Base-by-base conservation (phyloP, 1,140 invertebrate genomes). In the Onthophagus taurus region DNA sequence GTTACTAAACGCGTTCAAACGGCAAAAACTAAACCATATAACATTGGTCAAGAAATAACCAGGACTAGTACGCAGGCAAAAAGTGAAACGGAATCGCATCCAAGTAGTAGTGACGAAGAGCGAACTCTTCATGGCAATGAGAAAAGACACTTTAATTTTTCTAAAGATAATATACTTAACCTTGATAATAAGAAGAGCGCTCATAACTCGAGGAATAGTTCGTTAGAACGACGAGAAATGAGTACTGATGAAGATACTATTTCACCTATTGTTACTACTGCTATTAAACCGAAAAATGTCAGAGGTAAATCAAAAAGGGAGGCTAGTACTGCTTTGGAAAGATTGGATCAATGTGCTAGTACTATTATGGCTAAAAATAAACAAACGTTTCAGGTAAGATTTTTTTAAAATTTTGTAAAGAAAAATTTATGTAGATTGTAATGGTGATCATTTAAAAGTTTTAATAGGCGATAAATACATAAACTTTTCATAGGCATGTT, bases 11-110 rank as follows among this genome's bases (percentile, higher is more conserved):
- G 55, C 23, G 37, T 53, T 6, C 49, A 54, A 36, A 42, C 37
- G 17, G 44, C 38, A 3, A 56, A 55, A 43, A 65, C 63, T 12
- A 59, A 64, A 44, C 60, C 63, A 13, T 67, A 64, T 46, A 59
- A 65, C 7, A 54, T 72, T 2, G 65, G 61, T 11, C 64, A 59
- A 3, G 63, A 66, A 9, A 64, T 8, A 2, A 60, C 61, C 0
- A 68, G 64, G 46, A 62, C 60, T 9, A 61, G 64, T 64, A 44
- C 23, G 21, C 20, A 21, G 38, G 7, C 23, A 6, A 47, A 42
- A 21, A 31, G 35, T 11, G 52, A 52, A 19, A 24, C 31, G 2
- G 33, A 47, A 35, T 36, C 33, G 14, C 43, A 38, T 12, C 36
- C 31, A 7, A 54, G 52, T 35, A 54, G 52, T 34, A 51, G 51